Percentiles rank a stretch among this genome's conserved stretches.
These are phyloP conservation scores for Sus cebifrons DNA, from an alignment of 2,797 vertebrate genomes.

Conservation along the genomic window DNA sequence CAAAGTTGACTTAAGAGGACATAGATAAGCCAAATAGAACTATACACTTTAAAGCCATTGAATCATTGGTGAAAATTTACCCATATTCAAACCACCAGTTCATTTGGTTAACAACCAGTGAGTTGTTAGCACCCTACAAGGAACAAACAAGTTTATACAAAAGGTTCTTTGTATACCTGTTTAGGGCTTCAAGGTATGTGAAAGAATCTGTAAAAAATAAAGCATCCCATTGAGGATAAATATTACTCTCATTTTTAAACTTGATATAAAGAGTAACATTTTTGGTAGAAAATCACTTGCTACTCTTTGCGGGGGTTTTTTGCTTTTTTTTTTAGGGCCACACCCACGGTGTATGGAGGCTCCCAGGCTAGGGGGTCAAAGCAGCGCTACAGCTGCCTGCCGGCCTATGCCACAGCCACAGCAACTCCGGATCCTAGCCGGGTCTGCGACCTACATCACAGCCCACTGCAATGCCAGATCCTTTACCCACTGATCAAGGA, in stretches of 20 bases:
- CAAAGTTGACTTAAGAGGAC: background rate
- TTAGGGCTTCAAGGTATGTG: background rate
- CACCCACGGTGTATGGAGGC: too few species aligned
- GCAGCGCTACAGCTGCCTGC: too few species aligned
- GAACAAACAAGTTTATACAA: constrained; percentile 40
- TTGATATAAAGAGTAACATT: background rate
- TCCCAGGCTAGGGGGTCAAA: too few species aligned
- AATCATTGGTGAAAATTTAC: background rate
- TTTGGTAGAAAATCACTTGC: background rate
- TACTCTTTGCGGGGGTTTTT: too few species aligned
- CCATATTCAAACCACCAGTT: constrained; percentile 6
- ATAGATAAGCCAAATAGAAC: background rate
- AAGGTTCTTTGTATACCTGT: background rate
- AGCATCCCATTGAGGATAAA: background rate
- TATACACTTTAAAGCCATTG: background rate
- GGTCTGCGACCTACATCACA: too few species aligned
- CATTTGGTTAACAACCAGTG: background rate
- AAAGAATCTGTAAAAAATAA: constrained; percentile 39
- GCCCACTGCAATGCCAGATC: too few species aligned
- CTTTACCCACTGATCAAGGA: too few species aligned
- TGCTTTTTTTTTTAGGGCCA: too few species aligned
- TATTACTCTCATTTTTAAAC: background rate
- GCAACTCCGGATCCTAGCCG: too few species aligned
- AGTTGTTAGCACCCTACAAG: background rate
- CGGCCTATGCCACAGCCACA: too few species aligned